Evolutionary conservation across 2,888 invertebrate genomes (phyloP).

Genomic region (Gnatocerus cornutus): DNA sequence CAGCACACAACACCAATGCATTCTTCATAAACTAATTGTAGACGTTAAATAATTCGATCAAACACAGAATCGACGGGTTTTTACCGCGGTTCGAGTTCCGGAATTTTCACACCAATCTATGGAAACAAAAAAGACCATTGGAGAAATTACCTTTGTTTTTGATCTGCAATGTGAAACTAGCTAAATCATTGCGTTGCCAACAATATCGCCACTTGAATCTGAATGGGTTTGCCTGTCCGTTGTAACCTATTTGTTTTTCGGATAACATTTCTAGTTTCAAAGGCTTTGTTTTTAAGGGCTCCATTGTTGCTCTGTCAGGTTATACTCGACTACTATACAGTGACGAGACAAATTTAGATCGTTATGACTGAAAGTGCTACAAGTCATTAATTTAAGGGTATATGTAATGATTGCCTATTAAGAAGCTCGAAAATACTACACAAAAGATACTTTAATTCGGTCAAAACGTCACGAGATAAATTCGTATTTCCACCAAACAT

Average conservation of each 20-base stretch:
- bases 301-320: conserved; percentile 30
- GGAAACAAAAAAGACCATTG: conserved; percentile 9
- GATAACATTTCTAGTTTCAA: conserved; percentile 32
- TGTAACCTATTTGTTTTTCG: conserved; percentile 37
- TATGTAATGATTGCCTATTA: conserved; percentile 1
- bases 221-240: conserved; percentile 28
- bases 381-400: conserved; percentile 14
- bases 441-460: too few relatives aligned
- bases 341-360: conserved; percentile 15
- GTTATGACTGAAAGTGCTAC: conserved; percentile 8
- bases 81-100: neutral
- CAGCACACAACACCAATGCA: conserved; percentile 22
- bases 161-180: conserved; percentile 13
- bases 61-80: conserved; percentile 9
- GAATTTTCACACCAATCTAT: conserved; percentile 5
- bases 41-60: conserved; percentile 19
- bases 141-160: conserved; percentile 28
- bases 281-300: conserved; percentile 29
- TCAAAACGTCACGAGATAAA: conserved; percentile 1
- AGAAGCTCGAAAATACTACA: too few relatives aligned
- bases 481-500: too few relatives aligned
- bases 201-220: conserved; percentile 38
- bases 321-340: conserved; percentile 14
- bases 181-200: conserved; percentile 35
- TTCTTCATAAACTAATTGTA: conserved; percentile 30